A percentile compares a stretch with the other conserved stretches of the same genome.
Conservation (phyloP, 2,888 invertebrate species). For the Galerucella pusilla region DNA sequence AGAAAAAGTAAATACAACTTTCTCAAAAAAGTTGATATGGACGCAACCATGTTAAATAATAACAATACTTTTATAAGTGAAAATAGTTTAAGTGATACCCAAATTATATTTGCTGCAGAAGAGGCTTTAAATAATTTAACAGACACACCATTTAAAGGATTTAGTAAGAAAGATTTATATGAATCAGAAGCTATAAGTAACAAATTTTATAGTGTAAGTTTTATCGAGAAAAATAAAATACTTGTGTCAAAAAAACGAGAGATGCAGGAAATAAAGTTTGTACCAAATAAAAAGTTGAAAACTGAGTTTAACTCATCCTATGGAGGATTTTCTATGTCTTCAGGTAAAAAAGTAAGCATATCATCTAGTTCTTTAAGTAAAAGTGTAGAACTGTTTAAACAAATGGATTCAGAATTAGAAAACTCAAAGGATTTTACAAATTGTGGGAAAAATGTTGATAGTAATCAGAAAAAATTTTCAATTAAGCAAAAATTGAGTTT, state of each 20-base stretch:
- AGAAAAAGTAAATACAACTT: constrained; percentile 45
- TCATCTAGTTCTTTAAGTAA: constrained; percentile 20
- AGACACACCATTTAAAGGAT: constrained; percentile 36
- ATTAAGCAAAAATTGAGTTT: constrained; percentile 8
- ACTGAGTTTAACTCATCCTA: constrained; percentile 39
- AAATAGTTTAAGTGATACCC: constrained; percentile 37
- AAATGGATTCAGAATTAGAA: background rate
- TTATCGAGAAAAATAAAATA: constrained; percentile 8
- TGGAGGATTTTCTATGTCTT: constrained; percentile 60
- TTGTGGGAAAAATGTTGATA: constrained; percentile 10
- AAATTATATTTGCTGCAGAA: constrained; percentile 33
- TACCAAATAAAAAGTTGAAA: constrained; percentile 30
- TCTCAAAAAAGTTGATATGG: constrained; percentile 37
- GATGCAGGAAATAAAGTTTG: constrained; percentile 17
- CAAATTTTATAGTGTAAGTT: background rate
- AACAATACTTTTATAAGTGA: constrained; percentile 22
- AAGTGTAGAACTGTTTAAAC: constrained; percentile 22
- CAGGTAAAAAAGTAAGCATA: constrained; percentile 60
- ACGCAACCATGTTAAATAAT: background rate
- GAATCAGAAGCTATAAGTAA: constrained; percentile 3
- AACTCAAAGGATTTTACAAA: background rate
- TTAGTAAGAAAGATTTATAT: constrained; percentile 26
- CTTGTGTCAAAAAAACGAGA: background rate
- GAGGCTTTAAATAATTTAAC: constrained; percentile 23
- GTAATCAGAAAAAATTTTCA: background rate